These are phyloP conservation scores for Pholis gunnellus DNA, from an alignment of 2,113 vertebrate genomes.

Conservation along the genomic window DNA sequence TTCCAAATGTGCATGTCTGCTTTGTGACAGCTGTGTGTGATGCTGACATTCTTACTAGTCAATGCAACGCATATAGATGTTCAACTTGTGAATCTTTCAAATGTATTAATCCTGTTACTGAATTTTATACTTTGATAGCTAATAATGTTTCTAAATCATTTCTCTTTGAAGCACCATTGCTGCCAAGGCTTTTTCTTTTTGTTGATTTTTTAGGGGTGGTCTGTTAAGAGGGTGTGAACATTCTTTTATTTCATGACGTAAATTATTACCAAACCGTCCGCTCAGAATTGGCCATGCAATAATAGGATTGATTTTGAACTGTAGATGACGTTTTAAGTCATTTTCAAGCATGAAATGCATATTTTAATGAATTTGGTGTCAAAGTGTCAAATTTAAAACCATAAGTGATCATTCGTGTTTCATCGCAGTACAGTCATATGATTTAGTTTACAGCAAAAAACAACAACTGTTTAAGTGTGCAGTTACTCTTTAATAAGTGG, in stretches of 20 bases:
- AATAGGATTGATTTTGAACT: not conserved
- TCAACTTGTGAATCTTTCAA: not conserved
- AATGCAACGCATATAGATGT: not conserved
- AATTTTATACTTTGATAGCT: not conserved
- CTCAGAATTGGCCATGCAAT: not conserved
- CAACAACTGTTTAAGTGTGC: not conserved
- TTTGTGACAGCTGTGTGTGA: constrained; percentile 1
- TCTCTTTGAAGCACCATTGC: not conserved
- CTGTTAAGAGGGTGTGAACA: not conserved
- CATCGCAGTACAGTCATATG: not conserved
- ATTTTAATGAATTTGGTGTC: not conserved
- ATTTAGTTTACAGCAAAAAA: not conserved
- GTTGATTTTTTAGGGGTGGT: too few relatives aligned
- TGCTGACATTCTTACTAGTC: not conserved
- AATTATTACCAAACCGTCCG: not conserved
- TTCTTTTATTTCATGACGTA: not conserved
- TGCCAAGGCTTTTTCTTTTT: not conserved
- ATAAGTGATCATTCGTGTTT: not conserved
- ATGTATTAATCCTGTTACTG: not conserved
- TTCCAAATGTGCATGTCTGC: constrained; percentile 4
- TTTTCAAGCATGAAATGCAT: not conserved
- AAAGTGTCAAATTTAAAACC: not conserved
- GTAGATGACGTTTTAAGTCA: not conserved
- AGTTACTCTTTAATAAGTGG: not conserved
- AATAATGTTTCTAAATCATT: not conserved